Evolutionary conservation across 2,888 invertebrate species (phyloP), one percentile per base, ranked within the genome.

Genomic region (Escarpia spicata): DNA sequence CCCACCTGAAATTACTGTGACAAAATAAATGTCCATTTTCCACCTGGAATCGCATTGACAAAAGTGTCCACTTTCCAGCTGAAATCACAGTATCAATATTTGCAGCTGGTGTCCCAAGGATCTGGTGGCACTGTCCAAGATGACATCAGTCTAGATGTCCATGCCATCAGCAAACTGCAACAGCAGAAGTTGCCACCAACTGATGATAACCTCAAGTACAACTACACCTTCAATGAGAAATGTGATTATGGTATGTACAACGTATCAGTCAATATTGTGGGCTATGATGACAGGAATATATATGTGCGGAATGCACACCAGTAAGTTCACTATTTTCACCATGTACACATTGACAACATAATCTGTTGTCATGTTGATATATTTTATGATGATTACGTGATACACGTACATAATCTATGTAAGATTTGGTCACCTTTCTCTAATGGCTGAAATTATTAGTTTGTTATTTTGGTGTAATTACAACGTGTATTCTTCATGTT

Each of bases 151-250:
- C 97, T 99, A 93, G 99, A 99, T 96, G 98, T 99, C 9, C 99
- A 99, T 97, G 98, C 99, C 43, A 98, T 99, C 94, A 98, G 98
- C 92, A 98, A 99, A 95, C 97, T 99, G 91, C 98, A 99, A 97
- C 97, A 75, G 75, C 75, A 75, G 75, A 75, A 75, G 26, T 26
- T 99, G 15, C 97, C 98, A 43, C 97, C 98, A 3, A 99, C 99
- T 0, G 98, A 99, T 96, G 99, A 99, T 97, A 97, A 97, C 0
- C 97, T 97, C 44, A 99, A 99, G 97, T 99, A 99, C 97, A 97
- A 97, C 94, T 99, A 99, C 96, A 97, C 97, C 92, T 96, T 97
- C 31, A 97, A 97, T 43, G 97, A 97, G 3, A 97, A 98, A 94
- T 97, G 98, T 37, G 97, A 98, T 92, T 99, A 99, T 96, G 97